Base-by-base conservation (phyloP, 30 jellyfish, hydroid and myxozoan species). In the Cassiopea andromeda region DNA sequence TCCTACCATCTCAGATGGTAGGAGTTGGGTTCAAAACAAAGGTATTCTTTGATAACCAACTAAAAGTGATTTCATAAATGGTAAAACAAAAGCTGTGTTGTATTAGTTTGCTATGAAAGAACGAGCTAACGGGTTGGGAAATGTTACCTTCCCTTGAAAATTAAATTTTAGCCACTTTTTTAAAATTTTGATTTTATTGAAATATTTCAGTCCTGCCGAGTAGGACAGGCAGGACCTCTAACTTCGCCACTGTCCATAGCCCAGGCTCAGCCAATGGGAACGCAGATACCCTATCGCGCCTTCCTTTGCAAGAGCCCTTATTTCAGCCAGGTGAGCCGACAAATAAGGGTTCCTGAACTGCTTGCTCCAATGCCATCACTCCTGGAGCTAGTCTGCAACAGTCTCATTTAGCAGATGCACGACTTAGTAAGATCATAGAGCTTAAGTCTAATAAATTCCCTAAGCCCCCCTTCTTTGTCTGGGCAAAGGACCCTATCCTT, bases 281-380 rank as follows among this genome's bases (percentile, higher is more conserved):
- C 73, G 96, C 97, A 46, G 97, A 91, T 50, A 92, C 88, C 16
- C 77, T 91, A 44, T 91, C 97, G 0, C 75, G 96, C 69, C 85
- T 76, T 13, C 84, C 84, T 86, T 44, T 18, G 44, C 18, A 45
- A 1, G 27, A 75, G 49, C 6, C 46, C 5, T 70, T 70, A n/a
- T 19, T 44, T 70, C 80, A 70, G 2, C 80, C 16, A 70, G 64
- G 64, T 54, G 64, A 54, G 14, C 75, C 75, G 15, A 66, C 45
- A 14, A 66, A 19, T 66, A 19, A 66, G 75, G 75, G 45, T 19
- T 19, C 75, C 45, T 16, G 7, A 66, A 18, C 15, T 12, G 44
- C 75, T 9, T 82, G 90, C 69, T 48, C 72, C 44, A 82, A 84
- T 60, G 19, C 90, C 67, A 44, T 82, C 82, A 60, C 81, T 38